Conservation (phyloP, 2,113 vertebrate species). For the Struthio camelus region DNA sequence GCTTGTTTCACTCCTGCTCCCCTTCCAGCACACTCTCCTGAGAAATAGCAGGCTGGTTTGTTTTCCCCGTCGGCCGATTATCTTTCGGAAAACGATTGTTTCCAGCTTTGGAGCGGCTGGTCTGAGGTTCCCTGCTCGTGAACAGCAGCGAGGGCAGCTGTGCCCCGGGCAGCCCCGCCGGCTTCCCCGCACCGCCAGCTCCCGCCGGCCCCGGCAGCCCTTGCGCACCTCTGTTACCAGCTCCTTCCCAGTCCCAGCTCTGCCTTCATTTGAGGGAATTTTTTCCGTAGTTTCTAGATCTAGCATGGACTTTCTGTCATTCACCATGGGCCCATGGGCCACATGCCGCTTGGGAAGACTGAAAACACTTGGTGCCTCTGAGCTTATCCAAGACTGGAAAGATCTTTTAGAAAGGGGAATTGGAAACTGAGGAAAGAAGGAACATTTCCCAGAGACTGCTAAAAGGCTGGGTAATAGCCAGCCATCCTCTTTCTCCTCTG, state of each 20-base stretch:
- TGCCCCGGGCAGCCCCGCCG: neutral
- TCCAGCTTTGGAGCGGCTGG: neutral
- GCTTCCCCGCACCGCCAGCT: neutral
- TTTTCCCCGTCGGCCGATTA: neutral
- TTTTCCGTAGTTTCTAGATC: neutral
- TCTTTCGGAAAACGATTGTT: neutral
- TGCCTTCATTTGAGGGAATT: neutral
- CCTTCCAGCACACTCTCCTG: neutral
- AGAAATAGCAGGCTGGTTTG: neutral
- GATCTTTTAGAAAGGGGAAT: too few relatives aligned
- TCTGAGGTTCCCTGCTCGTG: fast-evolving
- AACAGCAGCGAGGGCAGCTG: neutral
- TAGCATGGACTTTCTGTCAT: neutral
- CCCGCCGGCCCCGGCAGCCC: fast-evolving
- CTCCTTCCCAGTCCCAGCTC: neutral
- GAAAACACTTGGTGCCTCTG: too few relatives aligned
- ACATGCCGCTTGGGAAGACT: neutral
- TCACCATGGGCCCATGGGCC: neutral
- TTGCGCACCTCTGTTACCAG: neutral
- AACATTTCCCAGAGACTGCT: too few relatives aligned
- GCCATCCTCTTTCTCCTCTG: too few relatives aligned
- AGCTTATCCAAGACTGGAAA: too few relatives aligned
- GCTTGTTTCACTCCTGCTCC: neutral
- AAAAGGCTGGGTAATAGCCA: too few relatives aligned
- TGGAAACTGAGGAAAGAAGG: too few relatives aligned